phyloP scores from a whole-genome alignment of 2,113 vertebrate genomes.

The Cavia aperea region DNA sequence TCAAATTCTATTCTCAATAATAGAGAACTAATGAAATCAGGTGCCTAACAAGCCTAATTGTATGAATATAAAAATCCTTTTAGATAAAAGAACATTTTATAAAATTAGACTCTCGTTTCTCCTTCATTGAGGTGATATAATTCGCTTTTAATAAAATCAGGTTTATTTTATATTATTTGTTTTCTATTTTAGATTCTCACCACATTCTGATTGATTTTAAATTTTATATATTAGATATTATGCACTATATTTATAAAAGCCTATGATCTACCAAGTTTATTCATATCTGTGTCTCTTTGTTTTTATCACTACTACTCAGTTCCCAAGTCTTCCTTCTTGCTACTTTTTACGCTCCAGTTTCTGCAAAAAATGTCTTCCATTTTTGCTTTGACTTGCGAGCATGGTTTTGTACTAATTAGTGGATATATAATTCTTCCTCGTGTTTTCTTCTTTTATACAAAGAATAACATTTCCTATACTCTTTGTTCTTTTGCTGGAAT shows the following conservation, averaged over 20 bases:
- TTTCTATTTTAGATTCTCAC: background rate
- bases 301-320: background rate
- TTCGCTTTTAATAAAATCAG: background rate
- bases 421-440: background rate
- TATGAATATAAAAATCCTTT: background rate
- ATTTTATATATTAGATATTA: background rate
- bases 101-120: background rate
- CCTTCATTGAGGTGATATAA: background rate
- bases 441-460: background rate
- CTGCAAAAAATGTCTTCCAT: background rate
- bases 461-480: background rate
- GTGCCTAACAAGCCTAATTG: background rate
- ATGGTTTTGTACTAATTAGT: background rate
- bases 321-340: background rate
- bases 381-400: background rate
- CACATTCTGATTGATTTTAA: background rate
- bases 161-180: background rate
- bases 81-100: background rate
- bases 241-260: background rate
- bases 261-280: background rate
- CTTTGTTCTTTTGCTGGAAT: background rate
- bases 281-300: background rate
- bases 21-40: background rate
- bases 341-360: background rate
- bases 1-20: background rate